These are phyloP conservation scores for Aradophagus sp. DNA, from an alignment of 1,140 invertebrate genomes.

Conservation along the genomic window DNA sequence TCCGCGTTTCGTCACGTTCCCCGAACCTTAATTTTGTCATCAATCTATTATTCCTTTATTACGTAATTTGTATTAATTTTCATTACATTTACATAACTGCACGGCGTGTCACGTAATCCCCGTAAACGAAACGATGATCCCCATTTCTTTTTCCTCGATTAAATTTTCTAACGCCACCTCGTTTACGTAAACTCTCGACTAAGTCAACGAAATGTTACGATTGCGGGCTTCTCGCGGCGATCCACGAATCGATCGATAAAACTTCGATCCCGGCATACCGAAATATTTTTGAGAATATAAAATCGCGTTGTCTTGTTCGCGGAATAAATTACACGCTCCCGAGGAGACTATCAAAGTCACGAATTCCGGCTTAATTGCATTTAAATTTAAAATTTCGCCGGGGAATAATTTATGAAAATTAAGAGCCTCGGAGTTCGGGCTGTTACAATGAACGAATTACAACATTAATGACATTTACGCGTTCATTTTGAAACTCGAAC, in stretches of 20 bases:
- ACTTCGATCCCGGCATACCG: too few relatives aligned
- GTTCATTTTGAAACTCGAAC: too few relatives aligned
- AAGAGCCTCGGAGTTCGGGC: neutral
- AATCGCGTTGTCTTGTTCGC: neutral
- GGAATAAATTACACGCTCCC: conserved; percentile 4
- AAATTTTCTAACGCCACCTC: too few relatives aligned
- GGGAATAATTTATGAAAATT: conserved; percentile 21
- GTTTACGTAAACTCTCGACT: too few relatives aligned
- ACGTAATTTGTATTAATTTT: conserved; percentile 28
- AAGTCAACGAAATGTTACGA: too few relatives aligned
- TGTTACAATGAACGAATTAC: conserved; percentile 7
- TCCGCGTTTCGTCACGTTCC: conserved; percentile 19
- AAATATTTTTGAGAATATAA: neutral
- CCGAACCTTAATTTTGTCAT: conserved; percentile 31
- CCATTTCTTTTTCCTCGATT: too few relatives aligned
- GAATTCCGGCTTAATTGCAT: conserved; percentile 21
- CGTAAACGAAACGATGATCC: too few relatives aligned
- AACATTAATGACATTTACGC: too few relatives aligned
- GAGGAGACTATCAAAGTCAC: conserved; percentile 1
- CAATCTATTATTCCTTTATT: conserved; percentile 38
- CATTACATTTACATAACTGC: conserved; percentile 28
- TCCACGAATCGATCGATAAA: too few relatives aligned
- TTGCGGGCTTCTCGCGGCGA: too few relatives aligned
- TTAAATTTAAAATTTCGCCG: conserved; percentile 31
- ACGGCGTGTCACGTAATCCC: too few relatives aligned